Conservation (phyloP, 2,888 invertebrate genomes). For the Metopia argyrocephala region DNA sequence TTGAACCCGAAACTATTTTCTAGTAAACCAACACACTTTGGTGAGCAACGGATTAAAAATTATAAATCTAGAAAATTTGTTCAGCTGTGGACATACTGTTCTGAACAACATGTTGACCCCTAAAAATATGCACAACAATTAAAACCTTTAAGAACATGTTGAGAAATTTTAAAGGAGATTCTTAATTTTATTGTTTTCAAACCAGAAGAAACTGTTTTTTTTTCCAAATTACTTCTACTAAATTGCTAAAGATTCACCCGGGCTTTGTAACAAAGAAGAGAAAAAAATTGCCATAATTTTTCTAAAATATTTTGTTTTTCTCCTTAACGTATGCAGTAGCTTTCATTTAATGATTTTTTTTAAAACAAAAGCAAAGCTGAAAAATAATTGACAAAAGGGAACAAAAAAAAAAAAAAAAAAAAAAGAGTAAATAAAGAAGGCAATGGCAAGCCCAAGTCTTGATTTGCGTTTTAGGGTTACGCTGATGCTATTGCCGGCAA, state of each 20-base stretch:
- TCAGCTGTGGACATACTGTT: too few species aligned
- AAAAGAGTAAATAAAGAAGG: neutral
- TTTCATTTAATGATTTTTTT: constrained; percentile 20
- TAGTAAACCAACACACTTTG: too few species aligned
- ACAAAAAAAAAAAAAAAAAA: constrained; percentile 2
- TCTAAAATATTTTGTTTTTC: constrained; percentile 9
- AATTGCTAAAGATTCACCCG: constrained; percentile 51
- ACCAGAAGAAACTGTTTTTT: neutral
- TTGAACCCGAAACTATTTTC: too few species aligned
- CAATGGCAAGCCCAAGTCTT: constrained; percentile 4
- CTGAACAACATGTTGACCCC: too few species aligned
- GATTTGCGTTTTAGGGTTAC: neutral
- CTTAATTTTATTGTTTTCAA: too few species aligned
- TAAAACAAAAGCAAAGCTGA: neutral
- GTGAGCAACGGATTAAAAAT: neutral
- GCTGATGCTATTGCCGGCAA: too few species aligned
- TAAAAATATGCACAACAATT: too few species aligned
- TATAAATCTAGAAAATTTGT: constrained; percentile 7
- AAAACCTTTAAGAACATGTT: too few species aligned
- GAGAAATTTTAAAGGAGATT: too few species aligned
- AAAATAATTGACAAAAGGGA: neutral
- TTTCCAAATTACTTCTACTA: constrained; percentile 55
- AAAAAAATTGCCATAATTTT: constrained; percentile 7
- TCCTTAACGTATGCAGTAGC: constrained; percentile 3
- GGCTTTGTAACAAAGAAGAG: neutral